A percentile compares a stretch with the other conserved stretches of the same genome.
phyloP scores from a whole-genome alignment of 2,888 invertebrate species.

The Lumbricus terrestris region DNA sequence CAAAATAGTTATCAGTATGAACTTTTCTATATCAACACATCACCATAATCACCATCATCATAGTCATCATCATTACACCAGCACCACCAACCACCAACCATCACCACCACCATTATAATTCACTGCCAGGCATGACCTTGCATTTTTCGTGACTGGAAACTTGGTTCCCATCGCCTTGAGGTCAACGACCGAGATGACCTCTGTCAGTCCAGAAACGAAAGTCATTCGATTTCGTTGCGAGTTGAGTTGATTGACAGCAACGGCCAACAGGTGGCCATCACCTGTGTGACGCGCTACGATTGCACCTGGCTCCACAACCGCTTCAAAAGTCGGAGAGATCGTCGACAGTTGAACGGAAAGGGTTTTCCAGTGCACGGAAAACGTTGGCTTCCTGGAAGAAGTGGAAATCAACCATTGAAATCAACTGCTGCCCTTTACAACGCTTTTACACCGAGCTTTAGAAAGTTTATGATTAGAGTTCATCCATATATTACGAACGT shows the following conservation, averaged over 20 bases:
- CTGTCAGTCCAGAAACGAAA: conserved; percentile 50
- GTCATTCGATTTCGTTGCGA: conserved; percentile 47
- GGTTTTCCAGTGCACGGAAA: conserved; percentile 35
- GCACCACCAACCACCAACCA: neutral
- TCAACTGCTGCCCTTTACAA: neutral
- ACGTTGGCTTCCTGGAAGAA: conserved; percentile 31
- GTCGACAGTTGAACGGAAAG: conserved; percentile 25
- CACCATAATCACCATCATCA: too few species aligned
- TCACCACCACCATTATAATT: neutral
- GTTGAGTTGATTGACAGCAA: conserved; percentile 53
- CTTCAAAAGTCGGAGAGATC: conserved; percentile 40
- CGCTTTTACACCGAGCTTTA: neutral
- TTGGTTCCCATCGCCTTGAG: conserved; percentile 42
- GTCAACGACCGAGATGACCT: conserved; percentile 48
- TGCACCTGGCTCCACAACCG: conserved; percentile 46
- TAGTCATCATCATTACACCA: too few species aligned
- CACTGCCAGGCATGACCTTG: conserved; percentile 18
- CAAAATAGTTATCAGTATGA: too few species aligned
- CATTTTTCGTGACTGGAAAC: conserved; percentile 27
- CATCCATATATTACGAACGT: too few species aligned
- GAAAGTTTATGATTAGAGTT: too few species aligned
- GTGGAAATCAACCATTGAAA: neutral
- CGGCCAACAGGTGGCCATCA: conserved; percentile 52
- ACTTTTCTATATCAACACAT: too few species aligned
- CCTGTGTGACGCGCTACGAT: conserved; percentile 46